Evolutionary conservation across 2,113 vertebrate species (phyloP), one percentile per base, ranked within the genome.

Genomic region (Regulus satrapa): DNA sequence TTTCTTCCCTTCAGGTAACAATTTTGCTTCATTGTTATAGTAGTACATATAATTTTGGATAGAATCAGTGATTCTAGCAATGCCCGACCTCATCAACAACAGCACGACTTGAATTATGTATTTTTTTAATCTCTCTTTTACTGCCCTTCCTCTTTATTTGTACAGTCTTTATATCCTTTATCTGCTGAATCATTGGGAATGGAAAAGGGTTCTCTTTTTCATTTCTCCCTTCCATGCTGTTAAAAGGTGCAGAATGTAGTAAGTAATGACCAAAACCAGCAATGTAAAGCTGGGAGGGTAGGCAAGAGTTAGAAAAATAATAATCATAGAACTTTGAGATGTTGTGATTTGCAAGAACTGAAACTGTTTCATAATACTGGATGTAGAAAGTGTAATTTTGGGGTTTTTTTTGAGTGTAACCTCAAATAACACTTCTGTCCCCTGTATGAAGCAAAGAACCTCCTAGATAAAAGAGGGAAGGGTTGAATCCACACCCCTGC

Each of bases 361-460:
- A 68, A 81, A 79, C 28, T 12, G 36, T 58, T 43, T 38, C 12
- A 8, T 74, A 77, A 51, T 61, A 25, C 8, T 55, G 31, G 17
- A 36, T 19, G 24, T 31, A 52, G 38, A 46, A 67, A 40, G 43
- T 71, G 10, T 55, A 18, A 18, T 41, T 81, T 56, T 6, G 10
- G 5, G 2, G 0, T 7, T 19, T 40, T 24, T 28, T 69, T 72
- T 8, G 18, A 69, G 21, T 0, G 0, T 71, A 66, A 34, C 17
- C 25, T 76, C 23, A 69, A 25, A 21, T 64, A 83, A 89, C 83
- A 76, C 18, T 79, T 82, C 14, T 9, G 18, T 29, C 8, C 31
- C 21, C 43, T 59, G 5, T 11, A 1, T 61, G n/a, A 88, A 74
- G 45, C 31, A 43, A 78, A 76, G 48, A 85, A 54, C 19, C 8